Conservation (phyloP, 1,140 invertebrate species). For the Brachionus plicatilis region DNA sequence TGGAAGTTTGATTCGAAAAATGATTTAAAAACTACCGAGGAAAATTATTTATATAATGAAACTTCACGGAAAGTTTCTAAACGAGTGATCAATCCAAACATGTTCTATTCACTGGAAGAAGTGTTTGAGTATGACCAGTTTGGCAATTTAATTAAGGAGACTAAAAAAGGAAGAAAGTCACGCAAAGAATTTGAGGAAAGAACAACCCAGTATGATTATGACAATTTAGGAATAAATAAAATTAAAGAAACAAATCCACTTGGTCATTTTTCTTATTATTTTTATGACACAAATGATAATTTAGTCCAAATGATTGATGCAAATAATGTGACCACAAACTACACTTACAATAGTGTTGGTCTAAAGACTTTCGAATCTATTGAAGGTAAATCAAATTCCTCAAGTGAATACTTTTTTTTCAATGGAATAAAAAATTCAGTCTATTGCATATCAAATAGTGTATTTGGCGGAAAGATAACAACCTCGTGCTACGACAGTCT, state of each 20-base stretch:
- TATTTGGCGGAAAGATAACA: not conserved
- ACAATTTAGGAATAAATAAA: slow-evolving; percentile 14
- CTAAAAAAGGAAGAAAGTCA: not conserved
- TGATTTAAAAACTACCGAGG: not conserved
- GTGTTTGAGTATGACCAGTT: not conserved
- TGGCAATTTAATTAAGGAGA: not conserved
- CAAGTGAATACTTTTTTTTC: slow-evolving; percentile 3
- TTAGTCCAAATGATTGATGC: not conserved
- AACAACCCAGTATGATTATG: not conserved
- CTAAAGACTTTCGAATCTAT: not conserved
- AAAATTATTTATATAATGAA: not conserved
- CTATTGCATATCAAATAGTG: slow-evolving; percentile 13
- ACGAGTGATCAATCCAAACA: not conserved
- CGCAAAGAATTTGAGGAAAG: not conserved
- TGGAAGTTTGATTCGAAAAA: slow-evolving; percentile 2
- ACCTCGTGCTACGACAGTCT: not conserved
- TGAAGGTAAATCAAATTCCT: not conserved
- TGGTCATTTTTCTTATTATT: not conserved
- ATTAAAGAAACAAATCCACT: slow-evolving; percentile 13
- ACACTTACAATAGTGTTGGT: not conserved
- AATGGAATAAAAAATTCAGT: not conserved
- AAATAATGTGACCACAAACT: not conserved
- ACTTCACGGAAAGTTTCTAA: not conserved
- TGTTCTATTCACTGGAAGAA: slow-evolving; percentile 7
- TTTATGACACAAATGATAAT: slow-evolving; percentile 7